phyloP scores from a whole-genome alignment of 2,797 vertebrate genomes.

The Hemibagrus guttatus region DNA sequence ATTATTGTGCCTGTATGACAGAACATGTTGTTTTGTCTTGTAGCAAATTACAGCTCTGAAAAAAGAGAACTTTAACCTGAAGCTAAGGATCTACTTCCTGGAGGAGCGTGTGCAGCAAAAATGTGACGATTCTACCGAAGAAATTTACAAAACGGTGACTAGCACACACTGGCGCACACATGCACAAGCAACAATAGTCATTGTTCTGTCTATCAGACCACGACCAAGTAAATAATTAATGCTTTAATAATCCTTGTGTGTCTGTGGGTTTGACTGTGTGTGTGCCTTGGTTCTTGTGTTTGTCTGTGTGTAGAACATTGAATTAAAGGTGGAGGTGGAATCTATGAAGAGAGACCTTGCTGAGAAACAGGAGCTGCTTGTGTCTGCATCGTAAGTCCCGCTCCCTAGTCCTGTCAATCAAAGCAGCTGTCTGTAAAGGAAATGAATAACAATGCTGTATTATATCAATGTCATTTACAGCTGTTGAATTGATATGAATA shows the following conservation, averaged over 20 bases:
- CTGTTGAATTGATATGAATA: neutral
- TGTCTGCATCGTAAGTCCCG: slow-evolving; percentile 91
- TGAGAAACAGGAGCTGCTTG: slow-evolving; percentile 90
- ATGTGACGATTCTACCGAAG: slow-evolving; percentile 89
- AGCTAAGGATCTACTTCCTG: slow-evolving; percentile 96
- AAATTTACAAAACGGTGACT: slow-evolving; percentile 87
- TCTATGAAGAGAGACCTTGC: slow-evolving; percentile 91
- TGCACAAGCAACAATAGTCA: neutral
- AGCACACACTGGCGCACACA: neutral
- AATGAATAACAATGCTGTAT: neutral
- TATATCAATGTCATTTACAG: neutral
- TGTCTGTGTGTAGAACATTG: slow-evolving; percentile 84
- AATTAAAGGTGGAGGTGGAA: slow-evolving; percentile 95
- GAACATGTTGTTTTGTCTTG: neutral
- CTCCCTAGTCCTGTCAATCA: neutral
- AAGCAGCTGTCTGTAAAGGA: neutral
- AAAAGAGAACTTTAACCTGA: slow-evolving; percentile 98
- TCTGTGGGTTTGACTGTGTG: neutral
- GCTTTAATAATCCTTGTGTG: neutral
- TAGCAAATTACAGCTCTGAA: slow-evolving; percentile 96
- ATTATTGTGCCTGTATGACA: neutral
- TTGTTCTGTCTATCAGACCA: neutral
- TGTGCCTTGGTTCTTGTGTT: neutral
- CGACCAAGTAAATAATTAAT: neutral
- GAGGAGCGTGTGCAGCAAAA: slow-evolving; percentile 95